Evolutionary conservation across 2,797 vertebrate genomes (phyloP).

Genomic region (Rhinichthys osculus): DNA sequence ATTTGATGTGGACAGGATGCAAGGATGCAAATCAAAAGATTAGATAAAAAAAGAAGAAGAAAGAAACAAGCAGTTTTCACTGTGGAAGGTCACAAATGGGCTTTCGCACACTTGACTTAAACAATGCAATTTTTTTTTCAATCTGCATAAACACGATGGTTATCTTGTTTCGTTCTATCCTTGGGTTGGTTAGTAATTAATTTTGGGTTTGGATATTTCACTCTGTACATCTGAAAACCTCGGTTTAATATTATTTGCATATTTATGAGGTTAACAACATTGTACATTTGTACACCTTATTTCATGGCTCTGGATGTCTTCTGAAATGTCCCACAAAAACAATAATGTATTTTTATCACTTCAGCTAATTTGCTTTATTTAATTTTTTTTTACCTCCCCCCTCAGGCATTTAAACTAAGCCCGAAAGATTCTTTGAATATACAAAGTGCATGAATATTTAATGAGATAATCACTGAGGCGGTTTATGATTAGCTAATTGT

Average conservation of each 20-base stretch:
- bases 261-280: background rate
- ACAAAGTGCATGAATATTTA: background rate
- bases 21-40: slow-evolving; percentile 1
- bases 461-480: background rate
- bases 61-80: background rate
- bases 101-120: background rate
- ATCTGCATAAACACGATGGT: background rate
- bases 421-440: too few species aligned
- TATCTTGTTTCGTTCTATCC: background rate
- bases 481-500: slow-evolving; percentile 1
- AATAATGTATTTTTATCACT: background rate
- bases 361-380: background rate
- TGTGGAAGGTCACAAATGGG: background rate
- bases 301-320: background rate
- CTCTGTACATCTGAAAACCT: background rate
- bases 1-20: background rate
- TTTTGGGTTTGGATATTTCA: background rate
- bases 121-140: background rate
- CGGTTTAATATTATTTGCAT: background rate
- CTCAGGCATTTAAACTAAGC: background rate
- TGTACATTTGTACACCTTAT: background rate
- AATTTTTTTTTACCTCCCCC: background rate
- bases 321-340: background rate
- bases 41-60: background rate
- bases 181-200: background rate